Evolutionary conservation across 2,888 invertebrate species (phyloP).

Genomic region (Stenotaenia linearis): DNA sequence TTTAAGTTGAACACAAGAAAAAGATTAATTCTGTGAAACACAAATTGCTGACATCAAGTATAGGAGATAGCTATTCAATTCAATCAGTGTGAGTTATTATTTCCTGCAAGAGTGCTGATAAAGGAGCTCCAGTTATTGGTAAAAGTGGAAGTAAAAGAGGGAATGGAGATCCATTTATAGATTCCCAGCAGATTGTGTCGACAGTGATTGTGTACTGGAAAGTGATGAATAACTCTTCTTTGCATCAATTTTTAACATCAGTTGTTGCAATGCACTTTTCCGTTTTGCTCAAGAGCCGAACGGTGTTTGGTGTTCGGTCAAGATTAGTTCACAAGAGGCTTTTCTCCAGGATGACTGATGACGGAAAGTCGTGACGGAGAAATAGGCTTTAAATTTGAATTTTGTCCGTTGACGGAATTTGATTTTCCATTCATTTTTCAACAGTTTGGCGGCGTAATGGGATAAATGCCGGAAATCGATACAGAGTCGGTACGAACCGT

Average conservation of each 20-base stretch:
- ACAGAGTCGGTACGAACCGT: too few relatives aligned
- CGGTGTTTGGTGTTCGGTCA: background rate
- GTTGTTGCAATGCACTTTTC: background rate
- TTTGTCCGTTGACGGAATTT: too few relatives aligned
- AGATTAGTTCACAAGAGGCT: too few relatives aligned
- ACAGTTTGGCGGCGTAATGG: too few relatives aligned
- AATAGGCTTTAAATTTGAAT: too few relatives aligned
- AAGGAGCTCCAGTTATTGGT: background rate
- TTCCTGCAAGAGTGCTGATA: background rate
- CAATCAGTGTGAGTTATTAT: background rate
- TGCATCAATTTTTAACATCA: background rate
- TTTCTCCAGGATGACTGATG: too few relatives aligned
- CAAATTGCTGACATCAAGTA: background rate
- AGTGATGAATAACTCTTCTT: background rate
- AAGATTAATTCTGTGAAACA: background rate
- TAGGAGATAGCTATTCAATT: background rate
- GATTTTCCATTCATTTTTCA: too few relatives aligned
- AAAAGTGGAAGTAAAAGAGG: constrained; percentile 16
- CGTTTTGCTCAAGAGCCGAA: background rate
- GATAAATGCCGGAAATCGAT: too few relatives aligned
- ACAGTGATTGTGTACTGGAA: background rate
- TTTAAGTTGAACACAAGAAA: too few relatives aligned
- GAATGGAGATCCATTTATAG: background rate
- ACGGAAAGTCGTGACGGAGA: too few relatives aligned
- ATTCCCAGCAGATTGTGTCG: background rate